Evolutionary conservation across 1,140 invertebrate genomes (phyloP).

Genomic region (Scylla paramamosain): DNA sequence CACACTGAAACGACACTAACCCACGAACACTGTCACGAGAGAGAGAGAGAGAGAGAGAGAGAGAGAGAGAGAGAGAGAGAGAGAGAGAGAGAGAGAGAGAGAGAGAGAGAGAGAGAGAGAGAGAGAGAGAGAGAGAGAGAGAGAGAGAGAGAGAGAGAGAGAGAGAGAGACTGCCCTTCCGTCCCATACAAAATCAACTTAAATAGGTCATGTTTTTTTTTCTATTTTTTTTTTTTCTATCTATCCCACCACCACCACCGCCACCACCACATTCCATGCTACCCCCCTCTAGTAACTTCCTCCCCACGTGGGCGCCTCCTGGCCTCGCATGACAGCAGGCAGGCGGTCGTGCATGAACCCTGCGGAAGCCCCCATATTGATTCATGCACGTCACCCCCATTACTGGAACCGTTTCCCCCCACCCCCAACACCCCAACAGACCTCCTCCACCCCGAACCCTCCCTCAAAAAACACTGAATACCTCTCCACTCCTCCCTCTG

Average conservation of each 20-base stretch:
- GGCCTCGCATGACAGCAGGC: background rate
- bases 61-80: constrained; percentile 16
- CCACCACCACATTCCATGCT: background rate
- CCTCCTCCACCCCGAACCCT: no score
- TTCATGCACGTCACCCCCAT: background rate
- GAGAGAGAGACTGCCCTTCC: background rate
- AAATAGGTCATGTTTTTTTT: background rate
- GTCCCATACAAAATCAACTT: background rate
- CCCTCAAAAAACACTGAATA: background rate
- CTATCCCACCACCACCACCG: background rate
- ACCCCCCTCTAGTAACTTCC: no score
- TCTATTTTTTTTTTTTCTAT: background rate
- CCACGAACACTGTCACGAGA: background rate
- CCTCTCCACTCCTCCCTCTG: background rate
- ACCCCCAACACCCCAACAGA: no score
- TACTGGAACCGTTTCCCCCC: no score
- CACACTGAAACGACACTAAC: no score
- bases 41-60: constrained; percentile 34
- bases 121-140: constrained; percentile 7
- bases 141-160: constrained; percentile 25
- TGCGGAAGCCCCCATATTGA: background rate
- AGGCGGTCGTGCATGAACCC: background rate
- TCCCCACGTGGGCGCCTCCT: no score
- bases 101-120: constrained; percentile 36
- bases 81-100: constrained; percentile 27